These are phyloP conservation scores for Adineta ricciae DNA, from an alignment of 2,888 invertebrate genomes.

Conservation along the genomic window DNA sequence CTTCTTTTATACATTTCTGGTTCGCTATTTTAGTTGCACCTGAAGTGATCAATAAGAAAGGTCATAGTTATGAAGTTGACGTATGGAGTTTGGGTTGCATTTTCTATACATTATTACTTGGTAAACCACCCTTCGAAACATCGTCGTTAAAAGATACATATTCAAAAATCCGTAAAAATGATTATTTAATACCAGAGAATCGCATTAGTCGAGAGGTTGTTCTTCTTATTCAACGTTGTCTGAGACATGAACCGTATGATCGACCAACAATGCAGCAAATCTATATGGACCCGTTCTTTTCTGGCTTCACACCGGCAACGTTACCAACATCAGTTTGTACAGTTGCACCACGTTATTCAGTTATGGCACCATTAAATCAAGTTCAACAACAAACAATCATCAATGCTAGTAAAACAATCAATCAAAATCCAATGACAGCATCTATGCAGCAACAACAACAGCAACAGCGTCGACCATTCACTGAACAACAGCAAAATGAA, in stretches of 20 bases:
- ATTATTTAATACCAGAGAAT: slow-evolving; percentile 63
- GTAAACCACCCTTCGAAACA: slow-evolving; percentile 96
- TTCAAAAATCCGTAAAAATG: slow-evolving; percentile 80
- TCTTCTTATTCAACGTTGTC: slow-evolving; percentile 50
- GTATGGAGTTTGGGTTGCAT: slow-evolving; percentile 98
- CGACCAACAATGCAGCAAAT: slow-evolving; percentile 52
- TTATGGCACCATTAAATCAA: slow-evolving; percentile 8
- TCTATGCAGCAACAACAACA: slow-evolving; percentile 17
- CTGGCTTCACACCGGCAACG: slow-evolving; percentile 53
- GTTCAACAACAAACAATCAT: background rate
- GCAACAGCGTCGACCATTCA: slow-evolving; percentile 16
- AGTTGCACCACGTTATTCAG: slow-evolving; percentile 75
- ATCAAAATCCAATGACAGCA: background rate
- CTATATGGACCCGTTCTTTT: slow-evolving; percentile 29
- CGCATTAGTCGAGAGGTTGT: slow-evolving; percentile 42
- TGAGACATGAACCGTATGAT: slow-evolving; percentile 50
- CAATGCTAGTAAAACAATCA: background rate
- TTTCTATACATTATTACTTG: slow-evolving; percentile 89
- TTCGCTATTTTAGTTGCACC: slow-evolving; percentile 62
- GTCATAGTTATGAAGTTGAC: slow-evolving; percentile 96
- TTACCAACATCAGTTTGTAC: slow-evolving; percentile 85
- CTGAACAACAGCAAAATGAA: slow-evolving; percentile 19
- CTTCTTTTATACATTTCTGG: background rate
- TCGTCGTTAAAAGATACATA: slow-evolving; percentile 88
- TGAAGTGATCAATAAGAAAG: slow-evolving; percentile 82